A percentile compares a stretch with the other conserved stretches of the same genome.
phyloP scores from a whole-genome alignment of 2,888 invertebrate species.

The Petrolisthes cinctipes region DNA sequence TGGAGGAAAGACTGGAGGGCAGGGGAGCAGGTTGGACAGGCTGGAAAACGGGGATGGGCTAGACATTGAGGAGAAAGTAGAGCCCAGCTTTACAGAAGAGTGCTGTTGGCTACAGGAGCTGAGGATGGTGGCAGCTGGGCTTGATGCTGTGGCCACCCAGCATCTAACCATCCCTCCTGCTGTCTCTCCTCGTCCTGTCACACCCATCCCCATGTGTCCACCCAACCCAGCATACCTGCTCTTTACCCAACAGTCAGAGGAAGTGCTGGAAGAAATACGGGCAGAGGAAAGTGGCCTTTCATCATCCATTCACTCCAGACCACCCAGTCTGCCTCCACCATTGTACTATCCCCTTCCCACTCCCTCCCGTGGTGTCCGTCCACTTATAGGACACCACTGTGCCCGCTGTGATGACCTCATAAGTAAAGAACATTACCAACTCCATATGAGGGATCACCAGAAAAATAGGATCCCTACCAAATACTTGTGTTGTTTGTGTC shows the following conservation, averaged over 20 bases:
- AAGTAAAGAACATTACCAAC: not conserved
- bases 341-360: conserved; percentile 38
- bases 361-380: not conserved
- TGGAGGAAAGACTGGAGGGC: not conserved
- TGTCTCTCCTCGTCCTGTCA: conserved; percentile 43
- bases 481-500: conserved; percentile 42
- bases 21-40: not conserved
- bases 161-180: conserved; percentile 44
- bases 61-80: not conserved
- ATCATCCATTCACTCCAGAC: not conserved
- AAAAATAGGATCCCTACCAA: conserved; percentile 34
- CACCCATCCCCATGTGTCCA: conserved; percentile 47
- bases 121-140: conserved; percentile 31
- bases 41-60: not conserved
- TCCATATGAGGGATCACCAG: conserved; percentile 31
- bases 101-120: conserved; percentile 10
- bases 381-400: conserved; percentile 39
- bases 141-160: conserved; percentile 48
- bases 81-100: not conserved
- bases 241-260: conserved; percentile 47
- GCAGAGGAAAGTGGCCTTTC: not conserved
- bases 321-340: not conserved
- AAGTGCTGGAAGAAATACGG: conserved; percentile 13
- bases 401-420: conserved; percentile 40
- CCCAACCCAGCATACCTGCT: conserved; percentile 49